Conservation (phyloP, 2,888 invertebrate species). For the Noctua fimbriata region DNA sequence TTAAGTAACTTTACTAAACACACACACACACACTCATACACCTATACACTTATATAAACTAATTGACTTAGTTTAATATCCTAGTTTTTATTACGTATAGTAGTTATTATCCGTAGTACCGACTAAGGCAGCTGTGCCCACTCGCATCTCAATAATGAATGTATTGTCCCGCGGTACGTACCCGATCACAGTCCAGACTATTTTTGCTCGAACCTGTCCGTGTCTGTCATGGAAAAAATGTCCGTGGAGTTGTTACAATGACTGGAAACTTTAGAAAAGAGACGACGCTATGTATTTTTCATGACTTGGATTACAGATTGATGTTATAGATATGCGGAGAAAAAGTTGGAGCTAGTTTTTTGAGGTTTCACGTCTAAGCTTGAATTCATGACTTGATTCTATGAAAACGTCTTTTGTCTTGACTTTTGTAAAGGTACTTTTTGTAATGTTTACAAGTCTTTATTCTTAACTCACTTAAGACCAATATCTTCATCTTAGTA, state of each 20-base stretch:
- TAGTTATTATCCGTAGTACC: conserved; percentile 41
- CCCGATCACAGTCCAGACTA: conserved; percentile 84
- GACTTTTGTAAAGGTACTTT: neutral
- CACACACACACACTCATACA: too few relatives aligned
- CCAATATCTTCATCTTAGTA: neutral
- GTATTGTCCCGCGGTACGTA: conserved; percentile 86
- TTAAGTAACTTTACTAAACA: neutral
- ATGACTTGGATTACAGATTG: conserved; percentile 53
- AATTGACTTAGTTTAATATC: conserved; percentile 18
- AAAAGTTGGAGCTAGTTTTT: conserved; percentile 43
- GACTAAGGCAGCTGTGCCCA: conserved; percentile 66
- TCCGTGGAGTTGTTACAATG: conserved; percentile 70
- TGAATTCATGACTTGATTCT: conserved; percentile 40
- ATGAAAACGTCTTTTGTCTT: neutral
- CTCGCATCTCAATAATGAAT: conserved; percentile 86
- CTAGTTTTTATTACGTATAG: too few relatives aligned
- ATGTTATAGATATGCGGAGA: conserved; percentile 49
- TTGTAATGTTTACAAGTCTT: neutral
- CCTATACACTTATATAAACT: neutral
- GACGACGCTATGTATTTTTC: conserved; percentile 61
- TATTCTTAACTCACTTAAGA: neutral
- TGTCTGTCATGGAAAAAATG: conserved; percentile 81
- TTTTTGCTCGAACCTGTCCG: conserved; percentile 89
- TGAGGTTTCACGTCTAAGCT: neutral
- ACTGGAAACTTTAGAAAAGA: conserved; percentile 59